Base-by-base conservation (phyloP, 2,113 vertebrate genomes). In the Nycticryphes semicollaris region DNA sequence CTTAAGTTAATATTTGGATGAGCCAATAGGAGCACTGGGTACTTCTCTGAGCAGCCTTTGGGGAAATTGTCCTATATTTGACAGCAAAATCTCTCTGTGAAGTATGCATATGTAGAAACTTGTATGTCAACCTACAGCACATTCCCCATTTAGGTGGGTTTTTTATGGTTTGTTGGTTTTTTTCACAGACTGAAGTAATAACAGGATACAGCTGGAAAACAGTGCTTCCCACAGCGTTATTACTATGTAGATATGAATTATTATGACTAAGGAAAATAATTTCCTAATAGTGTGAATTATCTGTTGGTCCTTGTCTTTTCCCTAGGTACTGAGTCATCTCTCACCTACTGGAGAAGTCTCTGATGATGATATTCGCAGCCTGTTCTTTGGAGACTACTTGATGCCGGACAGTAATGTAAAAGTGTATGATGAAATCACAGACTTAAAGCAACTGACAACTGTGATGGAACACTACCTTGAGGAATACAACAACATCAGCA, bases 381-480 rank as follows among this genome's bases (percentile, higher is more conserved):
- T 99, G 81, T 99, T 99, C 96, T 99, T 99, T 33, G 99, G 99
- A 54, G 99, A 99, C 91, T 99, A 98, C 75, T 93, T 96, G 82
- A 98, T 98, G 15, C 98, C 98, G 0, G 98, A 98, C 64, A 98
- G 97, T 39, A 98, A 98, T 4, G 25, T 21, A 3, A 99, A 97
- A 93, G 91, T 96, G 15, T 99, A 99, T 1, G 98, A 99, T 54
- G 99, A 99, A 97, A 99, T 99, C 96, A 98, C 96, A 27, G 98
- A 99, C 96, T 89, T 99, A 51, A 90, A 96, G 16, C 96, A 98
- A 22, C 97, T 99, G 84, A 99, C 98, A 5, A 37, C 59, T 0
- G 97, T 98, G 87, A 99, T 99, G 99, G 99, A 99, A 56, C 95
- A 97, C 89, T 99, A 99, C 83, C 98, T 99, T 23, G 98, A 98